Evolutionary conservation across 2,113 vertebrate species (phyloP).

Genomic region (Cinclus mexicanus): DNA sequence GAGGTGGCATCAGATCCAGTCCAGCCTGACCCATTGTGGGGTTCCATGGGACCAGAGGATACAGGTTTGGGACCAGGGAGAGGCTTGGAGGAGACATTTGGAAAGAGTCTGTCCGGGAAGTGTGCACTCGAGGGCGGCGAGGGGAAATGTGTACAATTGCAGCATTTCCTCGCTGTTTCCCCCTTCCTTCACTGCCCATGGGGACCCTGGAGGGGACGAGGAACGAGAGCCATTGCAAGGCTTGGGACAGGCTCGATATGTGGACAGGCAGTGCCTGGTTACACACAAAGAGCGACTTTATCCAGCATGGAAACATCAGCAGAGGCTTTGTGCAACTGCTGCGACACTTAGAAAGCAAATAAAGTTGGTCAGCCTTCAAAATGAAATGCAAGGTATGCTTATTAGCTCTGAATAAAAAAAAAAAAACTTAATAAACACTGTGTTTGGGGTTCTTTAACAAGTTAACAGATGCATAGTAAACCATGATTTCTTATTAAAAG

Average conservation of each 20-base stretch:
- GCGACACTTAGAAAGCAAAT: fast-evolving
- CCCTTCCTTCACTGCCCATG: background rate
- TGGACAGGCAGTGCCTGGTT: background rate
- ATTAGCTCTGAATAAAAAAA: too few species aligned
- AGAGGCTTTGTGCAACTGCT: background rate
- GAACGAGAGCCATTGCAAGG: background rate
- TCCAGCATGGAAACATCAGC: background rate
- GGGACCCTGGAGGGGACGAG: background rate
- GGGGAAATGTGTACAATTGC: background rate
- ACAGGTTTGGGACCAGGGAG: fast-evolving
- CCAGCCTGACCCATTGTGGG: background rate
- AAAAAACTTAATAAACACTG: background rate
- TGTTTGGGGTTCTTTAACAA: background rate
- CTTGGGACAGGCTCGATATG: background rate
- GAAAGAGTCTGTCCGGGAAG: background rate
- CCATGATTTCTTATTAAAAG: background rate
- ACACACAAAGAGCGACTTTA: fast-evolving
- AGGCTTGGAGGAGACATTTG: background rate
- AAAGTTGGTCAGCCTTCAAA: background rate
- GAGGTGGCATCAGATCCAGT: background rate
- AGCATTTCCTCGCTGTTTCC: background rate
- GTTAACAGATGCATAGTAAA: background rate
- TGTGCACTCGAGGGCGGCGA: fast-evolving
- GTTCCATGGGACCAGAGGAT: background rate
- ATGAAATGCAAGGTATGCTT: background rate